Evolutionary conservation across 2,113 vertebrate genomes (phyloP).

Genomic region (Macaca fascicularis): DNA sequence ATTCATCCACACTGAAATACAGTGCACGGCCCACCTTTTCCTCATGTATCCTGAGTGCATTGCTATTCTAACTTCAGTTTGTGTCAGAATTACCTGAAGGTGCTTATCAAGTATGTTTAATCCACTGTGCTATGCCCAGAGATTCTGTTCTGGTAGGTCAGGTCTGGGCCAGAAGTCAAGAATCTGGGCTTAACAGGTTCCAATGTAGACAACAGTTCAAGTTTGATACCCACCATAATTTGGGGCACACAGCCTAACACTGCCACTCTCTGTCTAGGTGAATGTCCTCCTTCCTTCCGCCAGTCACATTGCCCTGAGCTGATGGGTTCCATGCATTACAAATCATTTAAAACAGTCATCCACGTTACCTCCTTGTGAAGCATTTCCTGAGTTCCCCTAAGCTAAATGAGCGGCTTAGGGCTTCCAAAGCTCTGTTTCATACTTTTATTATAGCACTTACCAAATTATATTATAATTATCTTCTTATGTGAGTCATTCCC

Average conservation of each 20-base stretch:
- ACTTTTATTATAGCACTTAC: constrained; percentile 53
- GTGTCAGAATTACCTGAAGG: background rate
- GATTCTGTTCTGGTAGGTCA: background rate
- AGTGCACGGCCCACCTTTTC: background rate
- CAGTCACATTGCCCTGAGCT: background rate
- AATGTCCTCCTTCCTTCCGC: background rate
- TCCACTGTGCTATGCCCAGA: background rate
- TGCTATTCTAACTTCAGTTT: background rate
- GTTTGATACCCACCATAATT: background rate
- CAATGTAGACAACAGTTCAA: background rate
- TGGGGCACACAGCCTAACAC: background rate
- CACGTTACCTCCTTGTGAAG: background rate
- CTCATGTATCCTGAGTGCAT: background rate
- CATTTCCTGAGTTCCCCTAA: constrained; percentile 39
- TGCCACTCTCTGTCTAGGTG: background rate
- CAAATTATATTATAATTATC: constrained; percentile 62
- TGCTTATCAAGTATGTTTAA: constrained; percentile 18
- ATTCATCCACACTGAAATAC: background rate
- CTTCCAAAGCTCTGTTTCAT: constrained; percentile 45
- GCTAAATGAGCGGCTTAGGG: constrained; percentile 37
- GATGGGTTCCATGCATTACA: background rate
- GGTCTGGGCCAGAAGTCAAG: background rate
- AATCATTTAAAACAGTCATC: background rate
- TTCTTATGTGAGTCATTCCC: constrained; percentile 30
- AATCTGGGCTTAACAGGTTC: background rate